Percentiles rank a stretch among this genome's conserved stretches.
Conservation (phyloP, 2,797 vertebrate genomes). For the Psittacula derbiana region DNA sequence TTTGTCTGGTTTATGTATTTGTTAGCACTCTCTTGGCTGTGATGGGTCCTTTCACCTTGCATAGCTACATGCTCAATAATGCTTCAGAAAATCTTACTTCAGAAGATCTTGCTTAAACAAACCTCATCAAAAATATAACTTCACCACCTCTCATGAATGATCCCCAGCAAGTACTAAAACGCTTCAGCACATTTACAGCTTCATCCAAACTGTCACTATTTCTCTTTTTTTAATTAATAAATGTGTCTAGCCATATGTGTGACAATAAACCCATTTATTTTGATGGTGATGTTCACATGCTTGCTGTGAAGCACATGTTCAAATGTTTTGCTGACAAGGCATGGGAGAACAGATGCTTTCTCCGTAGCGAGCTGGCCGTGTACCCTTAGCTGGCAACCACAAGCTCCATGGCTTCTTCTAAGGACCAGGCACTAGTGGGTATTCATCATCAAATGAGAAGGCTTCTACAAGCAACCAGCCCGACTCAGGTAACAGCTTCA, state of each 20-base stretch:
- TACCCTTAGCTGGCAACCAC: neutral
- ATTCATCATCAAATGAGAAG: neutral
- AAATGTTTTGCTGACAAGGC: constrained; percentile 36
- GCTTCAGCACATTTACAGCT: neutral
- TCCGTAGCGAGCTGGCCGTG: neutral
- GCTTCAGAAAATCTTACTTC: neutral
- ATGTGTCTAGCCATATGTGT: constrained; percentile 32
- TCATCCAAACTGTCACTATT: neutral
- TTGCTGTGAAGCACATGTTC: constrained; percentile 41
- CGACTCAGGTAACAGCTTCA: neutral
- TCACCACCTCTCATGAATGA: neutral
- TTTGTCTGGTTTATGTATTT: neutral
- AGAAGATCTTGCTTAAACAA: neutral
- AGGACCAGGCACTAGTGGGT: neutral
- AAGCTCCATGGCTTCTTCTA: neutral
- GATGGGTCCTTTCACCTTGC: neutral
- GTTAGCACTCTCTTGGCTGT: neutral
- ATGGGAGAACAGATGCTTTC: constrained; percentile 37
- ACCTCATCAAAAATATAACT: neutral
- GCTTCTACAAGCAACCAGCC: neutral
- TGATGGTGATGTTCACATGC: constrained; percentile 22
- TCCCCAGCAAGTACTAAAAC: neutral
- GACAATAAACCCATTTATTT: constrained; percentile 51
- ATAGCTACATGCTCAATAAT: neutral
- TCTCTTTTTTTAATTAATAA: constrained; percentile 32